phyloP scores from a whole-genome alignment of 2,113 vertebrate species.

The Platanista minor region DNA sequence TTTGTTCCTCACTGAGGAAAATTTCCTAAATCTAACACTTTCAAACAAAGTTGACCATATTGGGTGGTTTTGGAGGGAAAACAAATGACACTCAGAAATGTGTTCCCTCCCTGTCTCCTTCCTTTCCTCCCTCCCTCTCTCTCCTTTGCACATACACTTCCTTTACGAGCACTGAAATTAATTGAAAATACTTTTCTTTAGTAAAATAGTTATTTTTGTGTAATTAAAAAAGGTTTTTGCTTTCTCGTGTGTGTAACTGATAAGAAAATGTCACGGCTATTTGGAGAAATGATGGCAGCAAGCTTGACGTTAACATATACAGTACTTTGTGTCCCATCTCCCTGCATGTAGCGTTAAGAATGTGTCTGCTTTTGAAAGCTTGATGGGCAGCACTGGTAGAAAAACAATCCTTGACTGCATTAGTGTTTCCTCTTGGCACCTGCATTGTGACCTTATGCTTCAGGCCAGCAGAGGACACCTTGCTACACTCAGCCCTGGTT shows the following conservation, averaged over 20 bases:
- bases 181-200: constrained; percentile 64
- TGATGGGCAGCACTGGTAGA: constrained; percentile 39
- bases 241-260: constrained; percentile 18
- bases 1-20: constrained; percentile 82
- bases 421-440: constrained; percentile 4
- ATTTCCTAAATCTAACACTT: constrained; percentile 90
- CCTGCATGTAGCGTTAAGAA: not conserved
- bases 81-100: constrained; percentile 29
- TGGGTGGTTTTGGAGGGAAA: constrained; percentile 67
- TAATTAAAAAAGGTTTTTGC: constrained; percentile 37
- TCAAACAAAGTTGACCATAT: constrained; percentile 64
- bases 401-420: not conserved
- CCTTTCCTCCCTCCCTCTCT: not conserved
- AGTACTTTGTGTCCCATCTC: not conserved
- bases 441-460: not conserved
- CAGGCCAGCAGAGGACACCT: not conserved
- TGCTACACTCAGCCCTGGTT: not conserved
- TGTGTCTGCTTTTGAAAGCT: constrained; percentile 62
- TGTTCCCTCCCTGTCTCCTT: not conserved
- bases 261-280: not conserved
- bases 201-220: constrained; percentile 34
- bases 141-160: not conserved
- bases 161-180: constrained; percentile 43
- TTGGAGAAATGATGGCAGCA: not conserved
- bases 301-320: not conserved